Conservation (phyloP, 2,113 vertebrate species). For the Brachionichthys hirsutus region DNA sequence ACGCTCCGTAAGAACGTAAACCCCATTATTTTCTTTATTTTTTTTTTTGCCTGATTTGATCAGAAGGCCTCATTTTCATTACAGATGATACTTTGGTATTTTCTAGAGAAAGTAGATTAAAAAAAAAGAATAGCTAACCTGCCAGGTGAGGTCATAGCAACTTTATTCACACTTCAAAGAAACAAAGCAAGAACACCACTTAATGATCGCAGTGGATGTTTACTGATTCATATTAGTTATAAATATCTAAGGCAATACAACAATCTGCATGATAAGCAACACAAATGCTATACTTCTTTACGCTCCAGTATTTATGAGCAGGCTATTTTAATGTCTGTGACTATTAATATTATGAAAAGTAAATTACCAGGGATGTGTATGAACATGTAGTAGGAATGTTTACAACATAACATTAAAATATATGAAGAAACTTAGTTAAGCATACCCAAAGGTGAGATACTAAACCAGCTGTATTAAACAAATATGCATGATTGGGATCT, state of each 20-base stretch:
- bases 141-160: conserved; percentile 19
- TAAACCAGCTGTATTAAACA: conserved; percentile 3
- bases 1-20: neutral
- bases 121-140: no score
- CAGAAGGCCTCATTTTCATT: neutral
- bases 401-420: conserved; percentile 12
- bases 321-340: no score
- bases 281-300: neutral
- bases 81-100: no score
- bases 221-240: neutral
- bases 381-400: conserved; percentile 30
- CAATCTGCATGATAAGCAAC: conserved; percentile 12
- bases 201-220: conserved; percentile 3
- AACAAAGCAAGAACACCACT: conserved; percentile 2
- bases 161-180: conserved; percentile 50
- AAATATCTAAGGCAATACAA: neutral
- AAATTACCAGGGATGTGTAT: conserved; percentile 2
- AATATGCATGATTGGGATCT: conserved; percentile 17
- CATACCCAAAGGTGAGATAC: neutral
- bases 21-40: no score
- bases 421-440: neutral
- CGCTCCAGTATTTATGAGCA: neutral
- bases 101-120: no score
- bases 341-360: neutral
- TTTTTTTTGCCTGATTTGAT: no score